Conservation (phyloP, 2,888 invertebrate genomes). For the Lasiommata megera region DNA sequence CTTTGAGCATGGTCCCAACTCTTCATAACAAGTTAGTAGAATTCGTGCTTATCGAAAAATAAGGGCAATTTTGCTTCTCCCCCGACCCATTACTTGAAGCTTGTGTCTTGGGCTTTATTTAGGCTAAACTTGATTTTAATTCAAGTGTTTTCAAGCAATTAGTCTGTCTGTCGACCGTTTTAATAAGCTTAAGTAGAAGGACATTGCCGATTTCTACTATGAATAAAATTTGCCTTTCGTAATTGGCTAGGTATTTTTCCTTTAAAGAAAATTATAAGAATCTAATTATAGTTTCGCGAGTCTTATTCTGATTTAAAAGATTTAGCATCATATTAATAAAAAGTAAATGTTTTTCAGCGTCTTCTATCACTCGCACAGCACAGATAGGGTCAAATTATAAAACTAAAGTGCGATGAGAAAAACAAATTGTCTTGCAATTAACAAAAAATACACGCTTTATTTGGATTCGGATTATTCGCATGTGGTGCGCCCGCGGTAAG, state of each 20-base stretch:
- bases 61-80: constrained; percentile 40
- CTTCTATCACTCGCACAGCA: too few species aligned
- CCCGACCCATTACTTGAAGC: constrained; percentile 19
- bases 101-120: constrained; percentile 24
- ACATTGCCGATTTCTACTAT: background rate
- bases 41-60: constrained; percentile 44
- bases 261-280: background rate
- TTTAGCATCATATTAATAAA: too few species aligned
- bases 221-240: background rate
- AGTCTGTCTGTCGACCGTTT: constrained; percentile 2
- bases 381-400: too few species aligned
- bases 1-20: constrained; percentile 35
- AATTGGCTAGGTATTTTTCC: background rate
- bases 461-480: too few species aligned
- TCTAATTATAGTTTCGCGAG: too few species aligned
- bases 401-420: too few species aligned
- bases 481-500: too few species aligned
- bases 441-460: too few species aligned
- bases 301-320: too few species aligned
- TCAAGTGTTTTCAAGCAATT: constrained; percentile 14
- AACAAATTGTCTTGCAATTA: too few species aligned
- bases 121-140: constrained; percentile 15
- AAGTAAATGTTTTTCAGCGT: too few species aligned
- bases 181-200: constrained; percentile 5
- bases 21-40: constrained; percentile 44